A percentile compares a stretch with the other conserved stretches of the same genome.
phyloP scores from a whole-genome alignment of 1,140 invertebrate species.

The Pentalonia nigronervosa region DNA sequence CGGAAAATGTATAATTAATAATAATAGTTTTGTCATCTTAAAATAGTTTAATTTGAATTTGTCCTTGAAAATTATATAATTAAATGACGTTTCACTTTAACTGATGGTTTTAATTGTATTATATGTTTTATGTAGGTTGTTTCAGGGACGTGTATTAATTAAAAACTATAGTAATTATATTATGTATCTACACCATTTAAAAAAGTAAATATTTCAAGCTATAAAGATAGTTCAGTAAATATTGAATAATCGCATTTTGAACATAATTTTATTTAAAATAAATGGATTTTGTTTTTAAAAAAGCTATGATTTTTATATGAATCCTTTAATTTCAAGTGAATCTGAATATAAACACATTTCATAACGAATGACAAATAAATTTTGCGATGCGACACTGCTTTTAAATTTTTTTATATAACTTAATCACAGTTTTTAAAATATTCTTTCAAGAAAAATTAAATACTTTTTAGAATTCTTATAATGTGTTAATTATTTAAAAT shows the following conservation, averaged over 20 bases:
- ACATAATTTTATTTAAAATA: background rate
- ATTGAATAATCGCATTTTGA: background rate
- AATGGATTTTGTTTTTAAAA: conserved; percentile 17
- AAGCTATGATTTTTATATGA: background rate
- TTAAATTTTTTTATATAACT: background rate
- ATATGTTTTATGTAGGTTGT: background rate
- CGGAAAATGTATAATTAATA: too few relatives aligned
- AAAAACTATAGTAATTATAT: background rate
- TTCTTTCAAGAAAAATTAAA: too few relatives aligned
- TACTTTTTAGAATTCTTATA: too few relatives aligned
- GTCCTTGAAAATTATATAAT: background rate
- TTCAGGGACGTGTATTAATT: background rate
- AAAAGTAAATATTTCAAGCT: background rate
- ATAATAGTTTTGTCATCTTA: background rate
- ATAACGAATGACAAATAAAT: background rate
- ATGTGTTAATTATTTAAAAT: too few relatives aligned
- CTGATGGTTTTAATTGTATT: background rate
- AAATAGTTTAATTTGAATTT: background rate
- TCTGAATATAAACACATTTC: background rate
- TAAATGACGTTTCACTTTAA: background rate
- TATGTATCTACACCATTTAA: background rate
- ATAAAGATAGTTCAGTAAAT: background rate
- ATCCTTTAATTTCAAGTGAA: background rate
- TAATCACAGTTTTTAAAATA: background rate
- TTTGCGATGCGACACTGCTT: background rate